These are phyloP conservation scores for Puntigrus tetrazona DNA, from an alignment of 2,113 vertebrate genomes.

Conservation along the genomic window DNA sequence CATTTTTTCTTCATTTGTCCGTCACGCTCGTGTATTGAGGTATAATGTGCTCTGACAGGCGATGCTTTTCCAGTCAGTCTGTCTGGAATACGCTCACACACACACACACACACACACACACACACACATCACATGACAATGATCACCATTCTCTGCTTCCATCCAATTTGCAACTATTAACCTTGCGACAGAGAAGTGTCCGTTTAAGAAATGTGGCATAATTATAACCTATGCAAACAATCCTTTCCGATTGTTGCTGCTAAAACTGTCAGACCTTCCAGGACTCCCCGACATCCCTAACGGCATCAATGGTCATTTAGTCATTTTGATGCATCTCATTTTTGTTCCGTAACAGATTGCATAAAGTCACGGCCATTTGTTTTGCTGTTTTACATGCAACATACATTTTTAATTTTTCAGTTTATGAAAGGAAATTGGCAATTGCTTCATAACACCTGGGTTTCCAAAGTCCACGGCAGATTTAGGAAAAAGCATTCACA, in stretches of 20 bases:
- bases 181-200: conserved; percentile 38
- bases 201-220: conserved; percentile 43
- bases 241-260: neutral
- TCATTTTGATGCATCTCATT: neutral
- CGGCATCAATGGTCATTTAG: neutral
- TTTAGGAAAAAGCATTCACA: neutral
- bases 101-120: neutral
- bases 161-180: conserved; percentile 55
- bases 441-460: conserved; percentile 7
- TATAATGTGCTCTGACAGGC: conserved; percentile 52
- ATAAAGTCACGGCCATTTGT: conserved; percentile 16
- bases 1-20: neutral
- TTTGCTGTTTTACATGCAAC: neutral
- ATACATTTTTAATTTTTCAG: neutral
- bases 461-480: neutral
- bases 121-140: conserved; percentile 48
- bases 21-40: conserved; percentile 28
- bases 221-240: conserved; percentile 31
- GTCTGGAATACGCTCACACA: conserved; percentile 10
- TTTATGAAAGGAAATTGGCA: conserved; percentile 24
- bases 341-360: conserved; percentile 2
- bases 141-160: conserved; percentile 47
- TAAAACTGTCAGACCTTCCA: neutral
- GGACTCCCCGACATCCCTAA: neutral
- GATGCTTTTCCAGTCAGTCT: conserved; percentile 35